Conservation (phyloP, 2,888 invertebrate species). For the Pseudoips prasinana region DNA sequence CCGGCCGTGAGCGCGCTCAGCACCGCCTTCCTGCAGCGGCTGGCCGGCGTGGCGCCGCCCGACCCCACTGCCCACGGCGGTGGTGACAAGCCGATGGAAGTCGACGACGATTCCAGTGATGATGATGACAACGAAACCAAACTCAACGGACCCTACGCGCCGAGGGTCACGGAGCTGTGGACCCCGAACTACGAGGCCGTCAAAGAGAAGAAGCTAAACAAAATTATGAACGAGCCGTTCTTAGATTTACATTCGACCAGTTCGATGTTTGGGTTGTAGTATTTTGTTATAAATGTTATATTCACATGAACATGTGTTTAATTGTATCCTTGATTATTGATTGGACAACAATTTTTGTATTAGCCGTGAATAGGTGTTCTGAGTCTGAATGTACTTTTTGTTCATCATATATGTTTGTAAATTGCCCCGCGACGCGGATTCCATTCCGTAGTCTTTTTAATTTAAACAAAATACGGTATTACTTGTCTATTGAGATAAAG, state of each 20-base stretch:
- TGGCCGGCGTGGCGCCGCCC: conserved; percentile 53
- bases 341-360: too few species aligned
- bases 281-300: conserved; percentile 14
- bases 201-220: conserved; percentile 68
- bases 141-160: conserved; percentile 38
- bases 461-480: too few species aligned
- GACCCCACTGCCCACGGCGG: conserved; percentile 38
- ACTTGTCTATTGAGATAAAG: too few species aligned
- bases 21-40: conserved; percentile 64
- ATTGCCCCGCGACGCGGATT: too few species aligned
- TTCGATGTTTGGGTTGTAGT: conserved; percentile 50
- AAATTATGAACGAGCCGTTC: conserved; percentile 58
- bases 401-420: too few species aligned
- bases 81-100: conserved; percentile 40
- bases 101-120: conserved; percentile 53
- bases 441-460: too few species aligned
- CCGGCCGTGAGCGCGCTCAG: conserved; percentile 67
- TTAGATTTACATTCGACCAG: conserved; percentile 53
- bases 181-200: conserved; percentile 67
- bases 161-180: conserved; percentile 59
- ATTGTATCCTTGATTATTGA: background rate
- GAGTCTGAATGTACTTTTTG: too few species aligned
- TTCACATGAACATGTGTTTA: background rate
- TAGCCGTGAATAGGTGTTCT: too few species aligned
- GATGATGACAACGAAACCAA: conserved; percentile 44